Percentiles rank a stretch among this genome's conserved stretches.
phyloP scores from a whole-genome alignment of 2,888 invertebrate species.

The Cistogaster globosa region DNA sequence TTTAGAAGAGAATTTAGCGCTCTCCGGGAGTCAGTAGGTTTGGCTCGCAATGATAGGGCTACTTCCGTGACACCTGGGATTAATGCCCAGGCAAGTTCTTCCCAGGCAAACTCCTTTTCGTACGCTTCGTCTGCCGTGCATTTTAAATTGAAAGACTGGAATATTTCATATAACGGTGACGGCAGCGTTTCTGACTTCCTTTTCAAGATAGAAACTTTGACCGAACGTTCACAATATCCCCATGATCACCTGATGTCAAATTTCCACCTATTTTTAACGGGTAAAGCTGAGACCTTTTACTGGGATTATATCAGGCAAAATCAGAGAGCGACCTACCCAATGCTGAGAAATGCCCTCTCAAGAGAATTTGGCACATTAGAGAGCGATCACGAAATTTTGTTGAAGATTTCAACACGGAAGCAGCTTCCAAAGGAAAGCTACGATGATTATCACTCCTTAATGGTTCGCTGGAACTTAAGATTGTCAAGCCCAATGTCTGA shows the following conservation, averaged over 20 bases:
- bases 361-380: conserved; percentile 25
- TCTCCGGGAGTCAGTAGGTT: neutral
- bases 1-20: neutral
- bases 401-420: conserved; percentile 11
- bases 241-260: neutral
- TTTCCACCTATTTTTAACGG: conserved; percentile 3
- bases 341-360: neutral
- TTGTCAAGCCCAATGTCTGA: conserved; percentile 5
- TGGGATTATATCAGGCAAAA: neutral
- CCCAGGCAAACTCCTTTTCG: too few relatives aligned
- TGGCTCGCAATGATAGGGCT: neutral
- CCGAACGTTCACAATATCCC: neutral
- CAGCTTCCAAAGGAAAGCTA: conserved; percentile 27
- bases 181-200: neutral
- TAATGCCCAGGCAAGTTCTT: too few relatives aligned
- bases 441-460: conserved; percentile 23
- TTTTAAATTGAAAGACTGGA: conserved; percentile 5
- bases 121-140: neutral
- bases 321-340: neutral
- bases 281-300: neutral
- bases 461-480: conserved; percentile 2
- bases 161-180: neutral
- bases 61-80: neutral
- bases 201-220: neutral
- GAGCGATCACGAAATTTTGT: conserved; percentile 7